Conservation (phyloP, 1,140 invertebrate genomes). For the Zaprionus kolodkinae region DNA sequence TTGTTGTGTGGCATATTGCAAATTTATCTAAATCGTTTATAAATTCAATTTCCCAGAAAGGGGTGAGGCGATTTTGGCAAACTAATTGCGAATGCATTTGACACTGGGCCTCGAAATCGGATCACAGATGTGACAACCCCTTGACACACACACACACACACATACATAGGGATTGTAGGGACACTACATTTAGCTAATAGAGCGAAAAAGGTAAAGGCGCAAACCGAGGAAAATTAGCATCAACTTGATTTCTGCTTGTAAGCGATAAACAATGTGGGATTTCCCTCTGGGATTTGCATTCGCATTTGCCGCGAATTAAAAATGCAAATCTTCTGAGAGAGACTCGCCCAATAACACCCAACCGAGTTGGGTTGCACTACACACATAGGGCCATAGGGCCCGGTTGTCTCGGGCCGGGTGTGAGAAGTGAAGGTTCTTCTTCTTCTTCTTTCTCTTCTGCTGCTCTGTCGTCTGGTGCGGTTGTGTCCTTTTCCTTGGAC, state of each 20-base stretch:
- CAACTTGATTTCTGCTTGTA: slow-evolving; percentile 74
- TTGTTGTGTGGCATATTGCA: slow-evolving; percentile 48
- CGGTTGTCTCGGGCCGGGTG: not conserved
- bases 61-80: slow-evolving; percentile 54
- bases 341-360: not conserved
- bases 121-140: slow-evolving; percentile 60
- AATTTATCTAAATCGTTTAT: slow-evolving; percentile 78
- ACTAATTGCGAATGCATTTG: slow-evolving; percentile 79
- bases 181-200: slow-evolving; percentile 68
- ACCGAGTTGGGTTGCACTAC: slow-evolving; percentile 3
- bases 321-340: slow-evolving; percentile 50
- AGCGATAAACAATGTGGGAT: slow-evolving; percentile 67
- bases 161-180: not conserved
- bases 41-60: slow-evolving; percentile 61
- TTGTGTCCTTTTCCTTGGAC: not conserved
- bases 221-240: slow-evolving; percentile 42
- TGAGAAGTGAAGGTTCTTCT: not conserved
- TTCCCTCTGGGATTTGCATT: slow-evolving; percentile 53
- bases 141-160: slow-evolving; percentile 41
- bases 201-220: slow-evolving; percentile 37
- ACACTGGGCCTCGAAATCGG: slow-evolving; percentile 51
- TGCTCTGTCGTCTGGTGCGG: not conserved
- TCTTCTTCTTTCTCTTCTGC: not conserved
- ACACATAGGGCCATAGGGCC: too few relatives aligned
- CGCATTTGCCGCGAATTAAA: slow-evolving; percentile 22